Evolutionary conservation across 2,113 vertebrate genomes (phyloP).

Genomic region (Leucoraja erinaceus): DNA sequence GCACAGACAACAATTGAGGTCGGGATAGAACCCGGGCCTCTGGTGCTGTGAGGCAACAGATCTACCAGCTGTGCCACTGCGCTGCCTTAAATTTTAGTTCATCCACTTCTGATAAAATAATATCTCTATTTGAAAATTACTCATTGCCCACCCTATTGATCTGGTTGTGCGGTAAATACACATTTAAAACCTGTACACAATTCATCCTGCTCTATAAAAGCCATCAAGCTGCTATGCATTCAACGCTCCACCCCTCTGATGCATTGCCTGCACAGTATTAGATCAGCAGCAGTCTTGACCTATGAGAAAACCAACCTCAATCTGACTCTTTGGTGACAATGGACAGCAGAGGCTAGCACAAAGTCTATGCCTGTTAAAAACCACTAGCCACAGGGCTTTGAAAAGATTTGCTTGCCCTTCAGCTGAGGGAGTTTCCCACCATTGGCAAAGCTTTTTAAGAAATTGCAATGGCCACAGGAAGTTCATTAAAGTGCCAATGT

Average conservation of each 20-base stretch:
- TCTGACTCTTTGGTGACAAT: not conserved
- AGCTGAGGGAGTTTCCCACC: slow-evolving; percentile 11
- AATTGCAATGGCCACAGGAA: slow-evolving; percentile 22
- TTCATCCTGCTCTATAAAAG: not conserved
- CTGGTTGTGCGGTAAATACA: not conserved
- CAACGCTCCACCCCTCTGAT: not conserved
- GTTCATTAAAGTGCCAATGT: not conserved
- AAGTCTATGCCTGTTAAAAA: not conserved
- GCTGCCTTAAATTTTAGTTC: not conserved
- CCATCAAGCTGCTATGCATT: not conserved
- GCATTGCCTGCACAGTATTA: not conserved
- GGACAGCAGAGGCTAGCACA: not conserved
- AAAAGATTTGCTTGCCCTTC: slow-evolving; percentile 20
- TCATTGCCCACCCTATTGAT: not conserved
- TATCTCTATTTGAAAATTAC: not conserved
- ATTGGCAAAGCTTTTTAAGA: slow-evolving; percentile 27
- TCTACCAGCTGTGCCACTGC: too few species aligned
- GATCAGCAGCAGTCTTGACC: not conserved
- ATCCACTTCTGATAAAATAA: not conserved
- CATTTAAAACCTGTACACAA: not conserved
- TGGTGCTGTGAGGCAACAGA: too few species aligned
- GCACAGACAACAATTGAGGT: too few species aligned
- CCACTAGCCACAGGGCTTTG: slow-evolving; percentile 13
- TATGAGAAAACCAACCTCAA: not conserved
- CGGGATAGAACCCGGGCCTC: too few species aligned